A percentile compares a stretch with the other conserved stretches of the same genome.
Conservation (phyloP, 2,888 invertebrate genomes). For the Scaptodrosophila latifasciaeformis region DNA sequence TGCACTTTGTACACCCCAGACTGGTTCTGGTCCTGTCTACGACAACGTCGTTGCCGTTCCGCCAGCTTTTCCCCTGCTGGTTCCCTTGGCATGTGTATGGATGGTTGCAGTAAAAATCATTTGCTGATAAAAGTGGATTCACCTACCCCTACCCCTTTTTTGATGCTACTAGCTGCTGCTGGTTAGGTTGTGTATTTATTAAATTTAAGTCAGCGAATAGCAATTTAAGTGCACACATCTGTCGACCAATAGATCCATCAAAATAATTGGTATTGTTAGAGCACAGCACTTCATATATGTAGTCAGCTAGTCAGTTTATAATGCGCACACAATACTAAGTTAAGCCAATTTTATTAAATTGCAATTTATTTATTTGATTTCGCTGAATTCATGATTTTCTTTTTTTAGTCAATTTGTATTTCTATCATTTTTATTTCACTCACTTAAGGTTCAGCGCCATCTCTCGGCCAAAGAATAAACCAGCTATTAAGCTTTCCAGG, state of each 20-base stretch:
- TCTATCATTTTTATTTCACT: too few relatives aligned
- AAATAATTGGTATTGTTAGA: conserved; percentile 39
- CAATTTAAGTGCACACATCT: conserved; percentile 35
- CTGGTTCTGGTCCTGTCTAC: too few relatives aligned
- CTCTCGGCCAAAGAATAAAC: conserved; percentile 6
- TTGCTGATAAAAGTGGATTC: conserved; percentile 62
- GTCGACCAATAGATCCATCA: conserved; percentile 23
- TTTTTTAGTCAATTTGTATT: too few relatives aligned
- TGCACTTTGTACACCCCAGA: too few relatives aligned
- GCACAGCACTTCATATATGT: background rate
- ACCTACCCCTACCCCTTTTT: conserved; percentile 9
- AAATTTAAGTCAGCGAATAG: conserved; percentile 40
- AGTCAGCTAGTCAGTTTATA: background rate
- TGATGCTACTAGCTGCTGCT: background rate
- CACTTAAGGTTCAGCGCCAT: conserved; percentile 12
- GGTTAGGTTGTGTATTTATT: conserved; percentile 35
- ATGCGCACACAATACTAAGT: too few relatives aligned
- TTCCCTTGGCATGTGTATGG: too few relatives aligned
- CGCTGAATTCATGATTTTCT: too few relatives aligned
- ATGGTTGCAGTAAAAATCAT: too few relatives aligned
- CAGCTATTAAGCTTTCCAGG: too few relatives aligned
- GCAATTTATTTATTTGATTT: too few relatives aligned
- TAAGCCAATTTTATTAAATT: too few relatives aligned
- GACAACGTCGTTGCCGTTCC: conserved; percentile 13
- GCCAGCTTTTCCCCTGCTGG: too few relatives aligned